Base-by-base conservation (phyloP, 2,888 invertebrate genomes). In the Ochlodes sylvanus region DNA sequence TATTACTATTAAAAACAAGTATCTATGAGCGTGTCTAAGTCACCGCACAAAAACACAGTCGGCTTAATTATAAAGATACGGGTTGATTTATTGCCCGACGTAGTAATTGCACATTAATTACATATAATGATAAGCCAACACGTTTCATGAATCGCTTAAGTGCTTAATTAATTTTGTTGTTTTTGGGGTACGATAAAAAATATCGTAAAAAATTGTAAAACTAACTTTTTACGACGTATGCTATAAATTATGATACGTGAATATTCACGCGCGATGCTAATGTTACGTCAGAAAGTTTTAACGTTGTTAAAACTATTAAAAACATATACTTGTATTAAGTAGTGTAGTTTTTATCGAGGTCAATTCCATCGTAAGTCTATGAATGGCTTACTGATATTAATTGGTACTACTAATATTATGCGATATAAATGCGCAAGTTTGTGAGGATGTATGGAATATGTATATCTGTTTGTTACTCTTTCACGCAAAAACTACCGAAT, bases 71-170 rank as follows among this genome's bases (percentile, higher is more conserved):
- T 50, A 55, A 27, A 67, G 61, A 60, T 55, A 61, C 17, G 32
- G 21, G 41, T 65, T 65, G 58, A 65, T 65, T 65, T 65, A 65
- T 57, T 41, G 27, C 17, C 52, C 63, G 62, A 62, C 62, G 38
- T 12, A 21, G 34, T 68, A 68, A 68, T 68, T 62, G 50, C 61
- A 62, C 60, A 54, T 61, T 67, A 54, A 67, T 55, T 61, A 61
- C 47, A 27, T 21, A 21, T 65, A 69, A 69, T 65, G 58, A 61
- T 69, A 69, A 69, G 60, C 56, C 55, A 65, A 69, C 69, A 68
- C 32, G 69, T 64, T 68, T 63, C 58, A 56, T 65, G 68, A 55
- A 62, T 57, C 38, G 64, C 54, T 61, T 47, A 50, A 50, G 56
- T 17, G 21, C 47, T 38, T 63, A 66, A 66, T 63, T 70, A 60